Base-by-base conservation (phyloP, 1,140 invertebrate genomes). In the Stenopsyche tienmushanensis region DNA sequence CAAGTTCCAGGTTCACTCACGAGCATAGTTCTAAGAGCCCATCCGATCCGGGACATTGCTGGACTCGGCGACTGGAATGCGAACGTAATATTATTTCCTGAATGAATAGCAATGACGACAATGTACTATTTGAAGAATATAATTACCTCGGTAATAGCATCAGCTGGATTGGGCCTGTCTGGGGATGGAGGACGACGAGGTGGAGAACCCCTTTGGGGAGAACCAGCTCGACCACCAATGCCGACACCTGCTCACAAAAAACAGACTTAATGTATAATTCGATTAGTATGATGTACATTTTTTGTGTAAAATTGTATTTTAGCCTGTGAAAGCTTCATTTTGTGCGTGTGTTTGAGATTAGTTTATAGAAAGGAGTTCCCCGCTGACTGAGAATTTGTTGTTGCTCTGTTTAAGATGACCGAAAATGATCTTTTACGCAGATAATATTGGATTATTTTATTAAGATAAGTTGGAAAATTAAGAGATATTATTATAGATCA, bases 21-120 rank as follows among this genome's bases (percentile, higher is more conserved):
- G 50, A 92, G 81, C 45, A 90, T 76, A 1, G 86, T 89, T 54
- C 88, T 78, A 18, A 92, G 74, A 8, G 90, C 85, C 82, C 86
- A 85, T 45, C 88, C 88, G 65, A 88, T 88, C 66, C 85, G 80
- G 9, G 80, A 80, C 75, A 90, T 82, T 69, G 84, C 80, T 65
- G 83, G 80, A 70, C 85, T 88, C 49, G 89, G 87, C 47, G 78
- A 77, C 83, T 85, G 74, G 1, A 72, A 72, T 59, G n/a, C 18
- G 3, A 13, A 17, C 18, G 18, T 44, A 17, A 44, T 8, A 8
- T 39, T 39, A 8, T 39, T 39, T 8, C 13, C 18, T 44, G n/a
- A 13, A 44, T 13, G n/a, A 2, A 44, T 13, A 15, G n/a, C n/a
- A 13, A 44, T 44, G 41, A 15, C 13, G n/a, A 3, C 18, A 3